phyloP scores from a whole-genome alignment of 1,140 invertebrate species.

The Helicoverpa armigera region DNA sequence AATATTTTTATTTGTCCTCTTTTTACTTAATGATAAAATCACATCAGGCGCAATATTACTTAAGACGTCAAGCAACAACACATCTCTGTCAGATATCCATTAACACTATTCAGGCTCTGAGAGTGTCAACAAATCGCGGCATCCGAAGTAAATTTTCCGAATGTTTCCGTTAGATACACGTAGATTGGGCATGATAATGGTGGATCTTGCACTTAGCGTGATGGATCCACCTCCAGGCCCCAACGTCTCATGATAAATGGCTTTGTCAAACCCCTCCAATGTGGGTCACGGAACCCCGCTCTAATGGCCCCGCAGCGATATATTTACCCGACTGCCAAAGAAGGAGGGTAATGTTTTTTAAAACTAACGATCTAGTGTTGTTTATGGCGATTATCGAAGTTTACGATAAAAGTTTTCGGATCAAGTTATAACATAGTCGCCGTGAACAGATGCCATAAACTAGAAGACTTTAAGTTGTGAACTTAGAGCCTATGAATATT shows the following conservation, averaged over 20 bases:
- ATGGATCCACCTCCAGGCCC: slow-evolving; percentile 63
- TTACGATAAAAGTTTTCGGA: slow-evolving; percentile 20
- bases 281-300: slow-evolving; percentile 23
- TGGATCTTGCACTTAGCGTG: slow-evolving; percentile 65
- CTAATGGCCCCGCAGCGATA: slow-evolving; percentile 29
- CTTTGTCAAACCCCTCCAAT: slow-evolving; percentile 36
- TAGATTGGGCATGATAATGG: slow-evolving; percentile 65
- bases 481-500: slow-evolving; percentile 3
- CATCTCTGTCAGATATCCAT: background rate
- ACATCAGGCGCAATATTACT: background rate
- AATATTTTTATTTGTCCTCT: too few species aligned
- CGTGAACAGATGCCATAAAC: background rate
- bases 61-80: background rate
- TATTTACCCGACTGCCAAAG: too few species aligned
- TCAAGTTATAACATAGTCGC: background rate
- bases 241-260: slow-evolving; percentile 68
- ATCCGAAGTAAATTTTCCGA: background rate
- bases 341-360: too few species aligned
- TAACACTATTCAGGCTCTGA: background rate
- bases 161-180: slow-evolving; percentile 41
- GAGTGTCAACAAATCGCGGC: background rate
- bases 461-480: background rate
- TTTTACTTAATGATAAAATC: too few species aligned
- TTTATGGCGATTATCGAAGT: slow-evolving; percentile 36
- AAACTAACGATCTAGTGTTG: slow-evolving; percentile 21